phyloP scores from a whole-genome alignment of 2,797 vertebrate species.

The Alectoris magna region DNA sequence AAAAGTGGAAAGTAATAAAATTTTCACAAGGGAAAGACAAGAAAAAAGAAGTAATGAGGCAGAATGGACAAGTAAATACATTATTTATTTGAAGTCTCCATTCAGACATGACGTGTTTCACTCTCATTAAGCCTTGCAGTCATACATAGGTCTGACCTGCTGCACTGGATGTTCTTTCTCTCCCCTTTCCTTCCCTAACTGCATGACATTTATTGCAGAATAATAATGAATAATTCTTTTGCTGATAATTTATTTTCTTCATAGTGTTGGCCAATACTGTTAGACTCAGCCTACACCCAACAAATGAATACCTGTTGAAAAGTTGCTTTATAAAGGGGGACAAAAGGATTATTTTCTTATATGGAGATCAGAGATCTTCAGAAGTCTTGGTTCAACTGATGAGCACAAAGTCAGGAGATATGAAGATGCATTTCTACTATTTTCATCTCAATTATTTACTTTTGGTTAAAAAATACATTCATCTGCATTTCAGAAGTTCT shows the following conservation, averaged over 20 bases:
- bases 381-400: background rate
- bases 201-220: background rate
- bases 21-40: constrained; percentile 38
- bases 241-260: background rate
- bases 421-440: background rate
- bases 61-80: constrained; percentile 55
- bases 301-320: background rate
- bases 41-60: constrained; percentile 52
- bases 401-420: background rate
- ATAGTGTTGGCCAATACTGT: background rate
- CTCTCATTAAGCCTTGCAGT: constrained; percentile 30
- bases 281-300: background rate
- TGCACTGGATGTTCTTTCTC: constrained; percentile 6
- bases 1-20: constrained; percentile 41
- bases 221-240: background rate
- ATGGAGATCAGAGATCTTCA: background rate
- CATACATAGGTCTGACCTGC: background rate
- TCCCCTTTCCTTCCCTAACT: background rate
- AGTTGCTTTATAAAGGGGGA: background rate
- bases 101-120: constrained; percentile 41
- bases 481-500: background rate
- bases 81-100: constrained; percentile 64
- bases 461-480: background rate
- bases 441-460: background rate
- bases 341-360: background rate